Evolutionary conservation across 2,797 vertebrate genomes (phyloP).

Genomic region (Enteromius anoplus): DNA sequence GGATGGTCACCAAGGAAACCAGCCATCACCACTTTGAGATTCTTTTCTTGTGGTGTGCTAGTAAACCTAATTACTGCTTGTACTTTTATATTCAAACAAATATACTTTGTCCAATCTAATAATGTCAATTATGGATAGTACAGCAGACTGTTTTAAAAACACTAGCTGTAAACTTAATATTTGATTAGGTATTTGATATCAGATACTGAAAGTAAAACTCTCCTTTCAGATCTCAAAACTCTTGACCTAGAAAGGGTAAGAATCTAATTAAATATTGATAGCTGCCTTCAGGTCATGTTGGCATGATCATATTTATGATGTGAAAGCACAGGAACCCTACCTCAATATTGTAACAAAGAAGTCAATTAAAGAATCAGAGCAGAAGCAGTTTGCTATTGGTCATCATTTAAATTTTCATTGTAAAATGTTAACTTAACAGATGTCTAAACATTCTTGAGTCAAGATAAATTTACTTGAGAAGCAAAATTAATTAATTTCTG

Average conservation of each 20-base stretch:
- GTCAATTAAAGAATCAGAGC: neutral
- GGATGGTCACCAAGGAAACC: conserved; percentile 66
- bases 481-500: neutral
- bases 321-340: neutral
- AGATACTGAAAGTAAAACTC: conserved; percentile 2
- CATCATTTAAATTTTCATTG: neutral
- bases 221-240: neutral
- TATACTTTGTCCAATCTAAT: neutral
- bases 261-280: neutral
- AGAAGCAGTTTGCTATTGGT: neutral
- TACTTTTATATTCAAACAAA: neutral
- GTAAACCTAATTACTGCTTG: neutral
- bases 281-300: neutral
- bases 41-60: conserved; percentile 35
- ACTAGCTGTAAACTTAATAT: neutral
- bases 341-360: neutral
- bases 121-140: neutral
- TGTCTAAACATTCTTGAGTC: neutral
- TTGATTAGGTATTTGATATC: neutral
- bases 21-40: conserved; percentile 54
- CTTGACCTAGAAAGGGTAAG: conserved; percentile 7
- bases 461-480: neutral
- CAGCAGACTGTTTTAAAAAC: neutral
- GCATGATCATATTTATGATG: neutral
- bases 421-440: neutral